Conservation (phyloP, 2,888 invertebrate species). For the Mactromeris polynyma region DNA sequence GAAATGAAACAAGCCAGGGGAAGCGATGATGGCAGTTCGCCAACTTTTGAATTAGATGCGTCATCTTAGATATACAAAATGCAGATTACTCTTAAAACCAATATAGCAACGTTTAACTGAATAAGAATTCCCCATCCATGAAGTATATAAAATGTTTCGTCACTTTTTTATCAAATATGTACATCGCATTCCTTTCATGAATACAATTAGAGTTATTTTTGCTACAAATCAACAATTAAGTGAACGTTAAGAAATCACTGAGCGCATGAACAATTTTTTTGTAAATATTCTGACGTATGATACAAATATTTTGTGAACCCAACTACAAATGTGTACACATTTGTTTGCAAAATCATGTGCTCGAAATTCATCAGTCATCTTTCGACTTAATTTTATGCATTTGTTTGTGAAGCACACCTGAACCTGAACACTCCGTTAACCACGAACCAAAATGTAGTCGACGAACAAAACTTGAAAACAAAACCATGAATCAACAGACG, state of each 20-base stretch:
- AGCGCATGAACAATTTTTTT: neutral
- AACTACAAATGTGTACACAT: neutral
- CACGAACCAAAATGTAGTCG: neutral
- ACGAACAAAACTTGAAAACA: neutral
- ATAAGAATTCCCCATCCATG: neutral
- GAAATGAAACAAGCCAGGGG: too few relatives aligned
- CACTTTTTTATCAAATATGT: neutral
- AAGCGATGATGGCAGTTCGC: too few relatives aligned
- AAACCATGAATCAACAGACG: neutral
- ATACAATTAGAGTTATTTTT: neutral
- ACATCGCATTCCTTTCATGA: neutral
- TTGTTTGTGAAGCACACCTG: neutral
- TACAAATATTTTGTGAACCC: neutral
- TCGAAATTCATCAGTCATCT: constrained; percentile 1
- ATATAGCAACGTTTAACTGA: too few relatives aligned
- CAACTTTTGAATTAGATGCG: too few relatives aligned
- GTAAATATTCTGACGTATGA: neutral
- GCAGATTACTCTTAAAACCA: too few relatives aligned
- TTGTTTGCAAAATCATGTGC: neutral
- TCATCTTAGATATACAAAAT: too few relatives aligned
- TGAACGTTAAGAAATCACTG: neutral
- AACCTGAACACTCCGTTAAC: neutral
- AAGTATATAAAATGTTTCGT: neutral
- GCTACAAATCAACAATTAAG: neutral
- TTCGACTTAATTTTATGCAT: neutral